phyloP scores from a whole-genome alignment of 2,797 vertebrate species.

The Micromesistius poutassou region DNA sequence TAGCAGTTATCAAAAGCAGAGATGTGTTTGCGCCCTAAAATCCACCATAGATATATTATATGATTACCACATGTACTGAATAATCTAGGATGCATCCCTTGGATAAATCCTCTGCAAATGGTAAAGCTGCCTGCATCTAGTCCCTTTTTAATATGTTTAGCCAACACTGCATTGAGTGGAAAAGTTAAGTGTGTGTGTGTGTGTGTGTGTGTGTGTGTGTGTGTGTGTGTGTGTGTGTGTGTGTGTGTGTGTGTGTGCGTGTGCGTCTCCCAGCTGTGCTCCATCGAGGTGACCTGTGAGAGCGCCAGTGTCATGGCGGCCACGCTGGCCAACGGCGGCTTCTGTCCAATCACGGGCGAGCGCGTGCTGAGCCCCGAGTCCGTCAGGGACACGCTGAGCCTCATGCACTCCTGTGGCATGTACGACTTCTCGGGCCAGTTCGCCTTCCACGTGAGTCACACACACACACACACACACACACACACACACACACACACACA shows the following conservation, averaged over 20 bases:
- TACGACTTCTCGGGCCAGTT: constrained; percentile 90
- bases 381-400: constrained; percentile 83
- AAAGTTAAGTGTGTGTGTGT: too few relatives aligned
- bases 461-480: too few relatives aligned
- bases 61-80: not conserved
- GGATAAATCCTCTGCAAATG: not conserved
- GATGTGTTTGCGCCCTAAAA: too few relatives aligned
- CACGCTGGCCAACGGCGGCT: constrained; percentile 85
- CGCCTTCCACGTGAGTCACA: constrained; percentile 81
- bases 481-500: too few relatives aligned
- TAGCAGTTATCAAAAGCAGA: too few relatives aligned
- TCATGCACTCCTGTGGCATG: constrained; percentile 93
- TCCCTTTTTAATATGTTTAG: not conserved
- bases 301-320: constrained; percentile 91
- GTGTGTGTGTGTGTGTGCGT: not conserved
- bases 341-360: constrained; percentile 87
- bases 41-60: too few relatives aligned
- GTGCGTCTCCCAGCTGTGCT: constrained; percentile 74
- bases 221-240: not conserved
- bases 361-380: constrained; percentile 84
- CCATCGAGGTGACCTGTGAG: constrained; percentile 87
- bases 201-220: constrained; percentile 4
- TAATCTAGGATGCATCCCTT: too few relatives aligned
- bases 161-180: not conserved
- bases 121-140: not conserved